These are phyloP conservation scores for Trididemnum nubilum DNA, from an alignment of 23 tunicate species.

Conservation along the genomic window DNA sequence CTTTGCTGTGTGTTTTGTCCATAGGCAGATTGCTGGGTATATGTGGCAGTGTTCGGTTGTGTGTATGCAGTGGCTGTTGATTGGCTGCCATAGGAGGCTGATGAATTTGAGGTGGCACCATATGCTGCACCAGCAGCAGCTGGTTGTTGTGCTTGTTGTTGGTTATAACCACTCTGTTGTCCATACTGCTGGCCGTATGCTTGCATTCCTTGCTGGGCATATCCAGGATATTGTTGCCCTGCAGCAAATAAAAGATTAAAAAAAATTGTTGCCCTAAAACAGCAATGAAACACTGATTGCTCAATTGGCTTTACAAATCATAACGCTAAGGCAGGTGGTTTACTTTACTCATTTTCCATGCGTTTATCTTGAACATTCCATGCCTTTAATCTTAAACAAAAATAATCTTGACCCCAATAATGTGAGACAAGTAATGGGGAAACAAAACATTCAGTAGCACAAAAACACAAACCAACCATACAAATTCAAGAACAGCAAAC, in stretches of 20 bases:
- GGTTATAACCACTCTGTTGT: not conserved
- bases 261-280: too few relatives aligned
- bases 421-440: too few relatives aligned
- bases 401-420: too few relatives aligned
- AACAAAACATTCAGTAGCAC: too few relatives aligned
- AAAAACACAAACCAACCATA: too few relatives aligned
- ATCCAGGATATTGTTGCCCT: constrained; percentile 13
- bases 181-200: constrained; percentile 3
- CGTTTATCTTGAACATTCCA: too few relatives aligned
- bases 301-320: not conserved
- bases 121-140: not conserved
- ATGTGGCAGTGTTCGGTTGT: not conserved
- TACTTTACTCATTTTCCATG: too few relatives aligned
- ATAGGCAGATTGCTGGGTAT: not conserved
- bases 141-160: not conserved
- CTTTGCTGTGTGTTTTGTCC: not conserved
- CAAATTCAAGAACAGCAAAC: too few relatives aligned
- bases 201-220: constrained; percentile 6
- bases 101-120: not conserved
- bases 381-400: too few relatives aligned
- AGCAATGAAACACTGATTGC: not conserved
- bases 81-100: constrained; percentile 3
- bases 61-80: not conserved
- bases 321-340: not conserved
- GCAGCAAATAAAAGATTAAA: not conserved